A percentile compares a stretch with the other conserved stretches of the same genome.
phyloP scores from a whole-genome alignment of 64 coral and sea anemone species.

The Montipora foliosa region DNA sequence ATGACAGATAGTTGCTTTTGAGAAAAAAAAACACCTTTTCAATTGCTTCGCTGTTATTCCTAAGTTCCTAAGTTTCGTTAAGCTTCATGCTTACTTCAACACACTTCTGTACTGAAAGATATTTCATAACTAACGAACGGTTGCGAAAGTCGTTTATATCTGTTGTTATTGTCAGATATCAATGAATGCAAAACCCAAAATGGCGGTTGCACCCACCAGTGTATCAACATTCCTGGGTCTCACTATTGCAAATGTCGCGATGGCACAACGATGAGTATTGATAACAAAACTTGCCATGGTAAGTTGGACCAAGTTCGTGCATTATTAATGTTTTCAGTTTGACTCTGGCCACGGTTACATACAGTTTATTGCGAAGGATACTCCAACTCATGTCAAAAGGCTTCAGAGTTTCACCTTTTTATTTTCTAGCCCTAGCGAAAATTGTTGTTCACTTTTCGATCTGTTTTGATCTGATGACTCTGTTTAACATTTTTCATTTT shows the following conservation, averaged over 20 bases:
- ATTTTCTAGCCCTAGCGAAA: no score
- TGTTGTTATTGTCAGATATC: conserved; percentile 26
- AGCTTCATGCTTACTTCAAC: neutral
- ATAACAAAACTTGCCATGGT: conserved; percentile 56
- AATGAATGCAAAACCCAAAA: conserved; percentile 37
- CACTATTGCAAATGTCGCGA: conserved; percentile 52
- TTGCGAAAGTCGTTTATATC: neutral
- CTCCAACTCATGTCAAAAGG: no score
- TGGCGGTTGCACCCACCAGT: conserved; percentile 57
- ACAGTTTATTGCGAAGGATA: neutral
- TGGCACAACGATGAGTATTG: conserved; percentile 36
- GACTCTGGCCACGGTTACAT: neutral
- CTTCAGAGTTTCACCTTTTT: no score
- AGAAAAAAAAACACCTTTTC: no score
- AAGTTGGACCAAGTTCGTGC: neutral
- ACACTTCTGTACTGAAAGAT: no score
- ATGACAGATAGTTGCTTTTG: no score
- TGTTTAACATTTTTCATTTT: no score
- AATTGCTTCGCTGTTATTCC: neutral
- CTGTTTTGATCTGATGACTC: no score
- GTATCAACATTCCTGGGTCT: conserved; percentile 30
- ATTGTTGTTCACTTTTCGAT: no score
- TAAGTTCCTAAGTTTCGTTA: neutral
- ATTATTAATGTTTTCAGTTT: no score
- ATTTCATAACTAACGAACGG: no score